Conservation (phyloP, 2,113 vertebrate genomes). For the Thryonomys swinderianus region DNA sequence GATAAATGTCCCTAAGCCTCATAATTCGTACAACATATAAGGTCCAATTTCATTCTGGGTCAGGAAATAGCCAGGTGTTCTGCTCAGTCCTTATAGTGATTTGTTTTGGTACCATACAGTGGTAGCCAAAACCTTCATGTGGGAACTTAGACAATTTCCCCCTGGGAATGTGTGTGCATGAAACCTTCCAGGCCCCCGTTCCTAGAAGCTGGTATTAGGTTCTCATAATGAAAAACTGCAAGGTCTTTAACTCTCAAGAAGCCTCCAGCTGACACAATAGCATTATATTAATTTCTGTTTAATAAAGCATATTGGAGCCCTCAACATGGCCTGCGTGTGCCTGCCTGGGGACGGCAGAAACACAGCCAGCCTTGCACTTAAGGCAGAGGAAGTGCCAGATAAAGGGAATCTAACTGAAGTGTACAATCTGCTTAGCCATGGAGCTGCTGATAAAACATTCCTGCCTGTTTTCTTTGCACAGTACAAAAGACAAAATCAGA, state of each 20-base stretch:
- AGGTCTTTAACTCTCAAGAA: constrained; percentile 54
- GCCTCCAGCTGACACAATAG: constrained; percentile 58
- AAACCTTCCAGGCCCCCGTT: constrained; percentile 4
- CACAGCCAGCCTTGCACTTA: neutral
- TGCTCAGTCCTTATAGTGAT: neutral
- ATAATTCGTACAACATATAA: neutral
- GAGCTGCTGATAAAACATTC: constrained; percentile 66
- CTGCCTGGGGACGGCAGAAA: constrained; percentile 10
- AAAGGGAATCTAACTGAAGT: constrained; percentile 69
- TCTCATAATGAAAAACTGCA: neutral
- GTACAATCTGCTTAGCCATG: constrained; percentile 64
- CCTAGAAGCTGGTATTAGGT: constrained; percentile 46
- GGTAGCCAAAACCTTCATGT: neutral
- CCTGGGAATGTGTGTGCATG: neutral
- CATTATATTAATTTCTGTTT: constrained; percentile 74
- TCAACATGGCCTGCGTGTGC: neutral
- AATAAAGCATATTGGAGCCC: constrained; percentile 66
- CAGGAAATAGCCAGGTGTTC: neutral
- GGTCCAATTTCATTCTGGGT: neutral
- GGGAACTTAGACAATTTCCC: neutral
- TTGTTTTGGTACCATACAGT: neutral
- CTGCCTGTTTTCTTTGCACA: neutral
- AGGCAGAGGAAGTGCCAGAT: neutral
- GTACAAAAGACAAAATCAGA: constrained; percentile 72
- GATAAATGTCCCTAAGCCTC: neutral